Evolutionary conservation across 2,113 vertebrate species (phyloP).

Genomic region (Propithecus coquereli): DNA sequence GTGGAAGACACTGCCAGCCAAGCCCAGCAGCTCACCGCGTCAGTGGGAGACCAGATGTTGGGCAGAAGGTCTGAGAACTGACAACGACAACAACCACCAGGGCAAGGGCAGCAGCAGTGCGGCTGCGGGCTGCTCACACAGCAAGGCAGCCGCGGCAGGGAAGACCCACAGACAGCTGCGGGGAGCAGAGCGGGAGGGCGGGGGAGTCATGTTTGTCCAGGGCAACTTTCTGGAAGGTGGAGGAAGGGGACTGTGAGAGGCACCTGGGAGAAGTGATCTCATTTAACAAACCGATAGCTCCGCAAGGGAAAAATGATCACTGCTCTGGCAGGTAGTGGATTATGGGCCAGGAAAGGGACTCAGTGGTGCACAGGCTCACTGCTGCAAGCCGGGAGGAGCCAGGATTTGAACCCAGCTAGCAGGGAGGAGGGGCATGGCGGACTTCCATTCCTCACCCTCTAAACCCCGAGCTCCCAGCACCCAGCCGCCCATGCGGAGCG

Average conservation of each 20-base stretch:
- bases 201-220: neutral
- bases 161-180: neutral
- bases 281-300: neutral
- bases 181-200: rapidly evolving
- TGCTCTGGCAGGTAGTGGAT: neutral
- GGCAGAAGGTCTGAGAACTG: neutral
- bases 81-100: neutral
- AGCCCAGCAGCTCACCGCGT: neutral
- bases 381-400: neutral
- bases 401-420: neutral
- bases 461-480: neutral
- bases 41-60: neutral
- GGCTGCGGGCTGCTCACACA: neutral
- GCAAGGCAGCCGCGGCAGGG: neutral
- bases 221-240: neutral
- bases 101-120: neutral
- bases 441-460: neutral
- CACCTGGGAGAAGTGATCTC: neutral
- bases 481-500: neutral
- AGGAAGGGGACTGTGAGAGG: neutral
- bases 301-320: neutral
- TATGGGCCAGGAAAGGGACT: neutral
- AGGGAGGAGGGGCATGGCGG: rapidly evolving
- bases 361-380: neutral
- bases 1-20: neutral